A percentile compares a stretch with the other conserved stretches of the same genome.
Conservation (phyloP, 92 coral and sea anemone genomes). For the Epizoanthus stellaris region DNA sequence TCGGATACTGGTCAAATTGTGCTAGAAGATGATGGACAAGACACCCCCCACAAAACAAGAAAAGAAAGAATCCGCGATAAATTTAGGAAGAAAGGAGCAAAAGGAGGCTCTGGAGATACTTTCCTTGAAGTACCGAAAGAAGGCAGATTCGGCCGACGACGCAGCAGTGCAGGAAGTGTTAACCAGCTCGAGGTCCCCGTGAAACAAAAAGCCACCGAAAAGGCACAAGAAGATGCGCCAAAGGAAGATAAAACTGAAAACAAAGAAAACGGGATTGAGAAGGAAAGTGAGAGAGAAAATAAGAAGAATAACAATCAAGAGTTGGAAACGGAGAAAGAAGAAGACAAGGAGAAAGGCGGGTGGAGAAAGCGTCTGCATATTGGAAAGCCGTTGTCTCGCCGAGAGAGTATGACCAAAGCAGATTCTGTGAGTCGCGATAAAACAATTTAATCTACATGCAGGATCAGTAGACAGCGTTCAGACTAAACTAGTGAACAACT, state of each 20-base stretch:
- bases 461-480: too few relatives aligned
- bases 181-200: background rate
- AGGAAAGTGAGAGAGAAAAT: conserved; percentile 18
- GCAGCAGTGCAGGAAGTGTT: conserved; percentile 20
- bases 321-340: background rate
- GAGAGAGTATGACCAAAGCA: conserved; percentile 11
- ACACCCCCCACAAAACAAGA: conserved; percentile 9
- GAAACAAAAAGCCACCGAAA: background rate
- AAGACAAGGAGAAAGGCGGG: conserved; percentile 22
- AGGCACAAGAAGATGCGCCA: background rate
- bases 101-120: conserved; percentile 18
- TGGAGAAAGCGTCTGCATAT: conserved; percentile 37
- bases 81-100: conserved; percentile 30
- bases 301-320: conserved; percentile 4
- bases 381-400: conserved; percentile 27
- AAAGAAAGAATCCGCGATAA: conserved; percentile 30
- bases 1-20: conserved; percentile 29
- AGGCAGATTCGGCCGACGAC: conserved; percentile 7
- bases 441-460: background rate
- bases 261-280: conserved; percentile 14
- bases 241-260: conserved; percentile 17
- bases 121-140: conserved; percentile 41
- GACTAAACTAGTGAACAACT: too few relatives aligned
- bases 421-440: conserved; percentile 19
- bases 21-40: conserved; percentile 20